Percentiles rank a stretch among this genome's conserved stretches.
Evolutionary conservation across 2,113 vertebrate species (phyloP).

Genomic region (Mesocricetus auratus): DNA sequence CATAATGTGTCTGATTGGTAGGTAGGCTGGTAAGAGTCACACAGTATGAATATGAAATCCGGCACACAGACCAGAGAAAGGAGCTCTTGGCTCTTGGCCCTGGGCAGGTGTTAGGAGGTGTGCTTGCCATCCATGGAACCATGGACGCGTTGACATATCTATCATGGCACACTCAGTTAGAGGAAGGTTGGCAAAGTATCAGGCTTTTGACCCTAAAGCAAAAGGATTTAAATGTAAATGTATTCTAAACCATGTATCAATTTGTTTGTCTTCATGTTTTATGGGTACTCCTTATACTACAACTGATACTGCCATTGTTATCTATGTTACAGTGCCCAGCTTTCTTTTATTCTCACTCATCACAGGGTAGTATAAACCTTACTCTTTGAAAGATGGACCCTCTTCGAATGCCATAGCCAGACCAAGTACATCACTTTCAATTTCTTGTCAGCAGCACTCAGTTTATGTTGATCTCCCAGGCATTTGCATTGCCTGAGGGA

Average conservation of each 20-base stretch:
- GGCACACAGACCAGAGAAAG: neutral
- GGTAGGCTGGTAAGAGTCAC: neutral
- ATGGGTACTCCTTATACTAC: conserved; percentile 94
- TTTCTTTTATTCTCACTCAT: conserved; percentile 98
- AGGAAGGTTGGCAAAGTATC: neutral
- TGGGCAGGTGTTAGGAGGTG: neutral
- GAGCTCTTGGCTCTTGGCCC: neutral
- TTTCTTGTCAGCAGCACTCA: neutral
- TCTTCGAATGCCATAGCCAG: conserved; percentile 76
- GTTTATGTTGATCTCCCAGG: neutral
- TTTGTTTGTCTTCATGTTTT: conserved; percentile 64
- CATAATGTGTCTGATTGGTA: neutral
- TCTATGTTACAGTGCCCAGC: conserved; percentile 97
- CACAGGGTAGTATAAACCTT: conserved; percentile 97
- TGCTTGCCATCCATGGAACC: neutral
- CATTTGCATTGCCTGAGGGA: neutral
- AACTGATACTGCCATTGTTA: conserved; percentile 95
- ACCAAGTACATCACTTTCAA: neutral
- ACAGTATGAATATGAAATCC: neutral
- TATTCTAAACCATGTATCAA: neutral
- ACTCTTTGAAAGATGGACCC: conserved; percentile 98
- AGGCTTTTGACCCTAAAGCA: neutral
- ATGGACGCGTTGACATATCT: neutral
- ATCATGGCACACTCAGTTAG: neutral
- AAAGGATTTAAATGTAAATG: neutral